Base-by-base conservation (phyloP, 2,888 invertebrate genomes). In the Hirtodrosophila confusa region DNA sequence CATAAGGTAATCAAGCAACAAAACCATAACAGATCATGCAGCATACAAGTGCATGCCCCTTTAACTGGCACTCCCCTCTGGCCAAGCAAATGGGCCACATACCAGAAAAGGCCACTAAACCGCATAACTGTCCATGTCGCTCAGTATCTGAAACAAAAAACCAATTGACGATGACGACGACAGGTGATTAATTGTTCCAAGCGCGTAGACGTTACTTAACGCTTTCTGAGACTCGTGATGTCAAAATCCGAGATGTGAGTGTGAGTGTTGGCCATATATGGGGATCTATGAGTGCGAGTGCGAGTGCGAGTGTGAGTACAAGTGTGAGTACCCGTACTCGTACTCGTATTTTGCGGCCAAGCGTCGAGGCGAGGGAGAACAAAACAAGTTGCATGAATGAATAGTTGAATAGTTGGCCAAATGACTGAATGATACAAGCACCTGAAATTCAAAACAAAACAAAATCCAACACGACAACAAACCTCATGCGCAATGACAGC, bases 121-220 rank as follows among this genome's bases (percentile, higher is more conserved):
- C 86, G 51, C 78, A 86, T 83, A 80, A 83, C 80, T 75, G 78
- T 78, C 63, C 67, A 77, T 45, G 62, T 63, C 49, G 60, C 41
- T 73, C 75, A 75, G 56, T 47, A 61, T 50, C 45, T 70, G 57
- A 64, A 73, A 72, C 68, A 54, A 79, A 79, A 77, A 58, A 49
- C 73, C 80, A 63, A 80, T 74, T 73, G 75, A 73, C 69, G 75
- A 69, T 12, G 57, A 50, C 29, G 62, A 87, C 88, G 88, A 89
- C 88, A 89, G 88, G 88, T 88, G 88, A 88, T 88, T 88, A 88
- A 88, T 88, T 88, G 88, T 88, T 78, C 63, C 71, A 73, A 73
- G 62, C 67, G 80, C 73, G 74, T 82, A 76, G 86, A 84, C 78
- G 89, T 89, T 89, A 88, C 88, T 86, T 84, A 86, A 86, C 88